Evolutionary conservation across 2,797 vertebrate genomes (phyloP), one percentile per base, ranked within the genome.

Genomic region (Sebastes matsubarae): DNA sequence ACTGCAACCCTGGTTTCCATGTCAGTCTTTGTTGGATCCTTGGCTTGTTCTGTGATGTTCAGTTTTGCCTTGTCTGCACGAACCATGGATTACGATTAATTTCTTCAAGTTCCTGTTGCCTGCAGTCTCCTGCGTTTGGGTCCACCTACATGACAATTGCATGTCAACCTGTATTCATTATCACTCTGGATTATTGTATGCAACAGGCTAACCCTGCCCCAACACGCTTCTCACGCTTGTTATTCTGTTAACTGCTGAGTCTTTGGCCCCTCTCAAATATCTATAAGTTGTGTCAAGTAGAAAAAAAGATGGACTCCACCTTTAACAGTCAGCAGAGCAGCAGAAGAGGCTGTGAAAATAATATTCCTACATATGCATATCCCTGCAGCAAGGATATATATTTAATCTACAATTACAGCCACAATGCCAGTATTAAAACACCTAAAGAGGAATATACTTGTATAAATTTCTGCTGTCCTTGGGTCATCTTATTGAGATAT

Each of bases 401-500:
- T 65, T 69, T 24, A 10, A 54, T 54, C 18, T 32, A 30, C 38
- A 67, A 20, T 67, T 30, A 68, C 34, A 72, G 52, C 22, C 10
- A 30, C 3, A n/a, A 22, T 10, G 13, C 9, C 5, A 14, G 7
- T 50, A 58, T 66, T 59, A 25, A 80, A 68, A 64, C 25, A 13
- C n/a, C 18, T 34, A 20, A 50, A 65, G 38, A 32, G 8, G 46
- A 60, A 68, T 65, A 67, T 30, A 38, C 71, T 29, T 25, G 52
- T 68, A 27, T 58, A 50, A 20, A 68, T 84, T 80, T 87, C 81
- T 81, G 78, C 70, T 68, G 86, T 73, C 85, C 71, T 69, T 11
- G 78, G 68, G 75, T 85, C 83, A 79, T 88, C 79, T 46, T 81
- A 91, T 81, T 83, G 88, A 91, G 86, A 89, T 88, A 70, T 82